A percentile compares a stretch with the other conserved stretches of the same genome.
phyloP scores from a whole-genome alignment of 2,888 invertebrate species.

The Nudaria mundana region DNA sequence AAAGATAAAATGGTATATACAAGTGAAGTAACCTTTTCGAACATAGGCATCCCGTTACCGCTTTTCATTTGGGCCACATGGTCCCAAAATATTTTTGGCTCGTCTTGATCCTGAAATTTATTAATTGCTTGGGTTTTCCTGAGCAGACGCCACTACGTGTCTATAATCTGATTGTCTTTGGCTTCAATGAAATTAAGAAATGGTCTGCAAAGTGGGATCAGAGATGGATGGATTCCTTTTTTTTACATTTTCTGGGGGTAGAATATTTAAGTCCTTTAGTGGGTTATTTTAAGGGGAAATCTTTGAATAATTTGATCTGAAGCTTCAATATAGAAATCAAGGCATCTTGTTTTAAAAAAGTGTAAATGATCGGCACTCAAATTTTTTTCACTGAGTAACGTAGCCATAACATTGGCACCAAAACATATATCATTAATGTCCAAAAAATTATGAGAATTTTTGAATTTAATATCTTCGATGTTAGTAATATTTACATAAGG shows the following conservation, averaged over 20 bases:
- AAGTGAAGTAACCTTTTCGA: neutral
- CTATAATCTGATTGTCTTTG: neutral
- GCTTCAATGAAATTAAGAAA: neutral
- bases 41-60: neutral
- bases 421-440: neutral
- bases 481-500: too few relatives aligned
- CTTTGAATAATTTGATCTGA: neutral
- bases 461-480: neutral
- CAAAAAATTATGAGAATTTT: neutral
- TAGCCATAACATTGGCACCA: neutral
- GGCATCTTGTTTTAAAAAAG: neutral
- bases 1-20: too few relatives aligned
- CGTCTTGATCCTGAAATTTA: neutral
- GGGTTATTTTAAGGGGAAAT: neutral
- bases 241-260: neutral
- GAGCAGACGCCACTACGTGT: neutral
- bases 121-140: neutral
- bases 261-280: neutral
- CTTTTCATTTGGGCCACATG: slow-evolving; percentile 1
- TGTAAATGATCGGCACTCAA: neutral
- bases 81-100: neutral
- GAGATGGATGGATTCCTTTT: neutral
- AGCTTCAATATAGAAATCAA: neutral
- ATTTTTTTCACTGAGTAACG: neutral
- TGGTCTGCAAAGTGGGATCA: neutral